Evolutionary conservation across 2,888 invertebrate genomes (phyloP), one percentile per base, ranked within the genome.

Genomic region (Netelia inedita): DNA sequence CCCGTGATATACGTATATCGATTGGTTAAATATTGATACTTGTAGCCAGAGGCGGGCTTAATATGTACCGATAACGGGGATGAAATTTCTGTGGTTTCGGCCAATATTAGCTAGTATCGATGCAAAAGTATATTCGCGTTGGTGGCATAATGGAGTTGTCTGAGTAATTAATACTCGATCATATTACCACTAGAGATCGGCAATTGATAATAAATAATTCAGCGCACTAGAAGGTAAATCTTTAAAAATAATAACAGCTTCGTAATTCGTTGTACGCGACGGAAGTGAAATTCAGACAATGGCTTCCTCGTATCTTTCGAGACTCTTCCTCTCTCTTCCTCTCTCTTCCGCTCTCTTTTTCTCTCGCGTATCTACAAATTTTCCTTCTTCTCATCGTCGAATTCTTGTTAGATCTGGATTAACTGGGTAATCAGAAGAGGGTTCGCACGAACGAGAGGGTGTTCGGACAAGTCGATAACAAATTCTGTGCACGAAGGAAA

Each of bases 1-100:
- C 73, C 73, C 68, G 35, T 76, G 81, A 78, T 63, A 74, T 59
- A 53, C n/a, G 21, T 63, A 72, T 81, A 84, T 81, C 78, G 84
- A 84, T 84, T 53, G 35, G 69, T 53, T 69, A 84, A 84, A 81
- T 69, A 84, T 81, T 81, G 76, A 78, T 78, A 50, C 50, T 46
- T 35, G 16, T 61, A 61, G 41, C 0, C 53, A 21, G 14, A 21
- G 8, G 50, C 41, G 46, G 10, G 11, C n/a, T 53, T 43, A 50
- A 50, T 28, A 11, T 59, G 28, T 69, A 59, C 16, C 68, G 21
- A 53, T 41, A 43, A 63, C 71, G 21, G 46, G 46, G 68, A 65
- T 16, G 16, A 46, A n/a, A 61, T 53, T 10, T 9, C 50, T 65
- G 73, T 35, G 79, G 83, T 73, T 78, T 19, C 53, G 10, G 76